Conservation (phyloP, 2,797 vertebrate species). For the Caiman crocodilus region DNA sequence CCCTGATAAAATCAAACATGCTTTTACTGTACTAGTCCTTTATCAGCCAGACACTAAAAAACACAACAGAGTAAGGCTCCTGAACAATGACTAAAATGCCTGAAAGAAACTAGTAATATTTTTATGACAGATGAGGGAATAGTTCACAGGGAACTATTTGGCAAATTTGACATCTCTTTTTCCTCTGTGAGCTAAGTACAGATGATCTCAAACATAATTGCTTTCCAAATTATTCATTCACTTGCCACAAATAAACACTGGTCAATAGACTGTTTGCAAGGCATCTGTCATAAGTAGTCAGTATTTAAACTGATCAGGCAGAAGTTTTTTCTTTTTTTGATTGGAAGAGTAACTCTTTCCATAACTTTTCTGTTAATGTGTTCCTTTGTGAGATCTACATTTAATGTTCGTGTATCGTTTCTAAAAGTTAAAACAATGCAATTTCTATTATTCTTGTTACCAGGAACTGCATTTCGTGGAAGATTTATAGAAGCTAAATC, state of each 20-base stretch:
- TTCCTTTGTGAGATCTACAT: not conserved
- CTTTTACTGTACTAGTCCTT: conserved; percentile 30
- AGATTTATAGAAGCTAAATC: not conserved
- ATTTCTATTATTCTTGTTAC: not conserved
- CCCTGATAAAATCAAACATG: conserved; percentile 21
- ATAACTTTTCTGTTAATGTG: not conserved
- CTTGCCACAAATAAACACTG: not conserved
- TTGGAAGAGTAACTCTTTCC: not conserved
- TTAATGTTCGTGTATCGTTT: not conserved
- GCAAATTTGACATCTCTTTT: conserved; percentile 14
- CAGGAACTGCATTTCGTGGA: not conserved
- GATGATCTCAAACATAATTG: not conserved
- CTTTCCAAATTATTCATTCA: not conserved
- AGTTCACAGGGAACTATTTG: conserved; percentile 33
- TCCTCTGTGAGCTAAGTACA: conserved; percentile 5
- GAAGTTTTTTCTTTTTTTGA: not conserved
- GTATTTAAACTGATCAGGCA: not conserved
- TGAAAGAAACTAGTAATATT: not conserved
- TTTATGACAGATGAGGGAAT: not conserved
- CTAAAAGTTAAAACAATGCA: not conserved
- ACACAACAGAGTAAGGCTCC: conserved; percentile 10
- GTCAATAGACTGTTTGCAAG: not conserved
- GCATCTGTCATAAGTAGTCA: not conserved
- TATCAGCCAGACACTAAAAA: conserved; percentile 11
- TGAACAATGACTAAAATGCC: conserved; percentile 15